phyloP scores from a whole-genome alignment of 2,797 vertebrate species.

The Momotus momota region DNA sequence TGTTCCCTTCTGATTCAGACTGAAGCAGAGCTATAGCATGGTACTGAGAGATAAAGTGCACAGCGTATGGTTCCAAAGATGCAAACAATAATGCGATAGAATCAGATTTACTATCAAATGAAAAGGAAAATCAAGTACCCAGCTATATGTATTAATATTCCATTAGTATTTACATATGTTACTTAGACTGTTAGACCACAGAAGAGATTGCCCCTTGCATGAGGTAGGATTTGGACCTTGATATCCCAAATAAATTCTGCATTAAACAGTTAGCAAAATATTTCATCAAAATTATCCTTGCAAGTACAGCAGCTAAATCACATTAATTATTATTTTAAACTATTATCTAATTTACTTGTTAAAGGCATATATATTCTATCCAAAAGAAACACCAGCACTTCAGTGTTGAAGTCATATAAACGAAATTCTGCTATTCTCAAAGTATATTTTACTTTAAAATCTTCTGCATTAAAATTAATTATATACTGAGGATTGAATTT shows the following conservation, averaged over 20 bases:
- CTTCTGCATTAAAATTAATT: neutral
- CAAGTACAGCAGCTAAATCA: neutral
- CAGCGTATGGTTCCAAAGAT: neutral
- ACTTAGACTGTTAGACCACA: neutral
- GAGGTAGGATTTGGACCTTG: neutral
- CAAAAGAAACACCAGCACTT: neutral
- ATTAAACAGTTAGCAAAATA: neutral
- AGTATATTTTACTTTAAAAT: neutral
- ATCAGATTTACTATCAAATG: neutral
- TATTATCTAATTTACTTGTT: neutral
- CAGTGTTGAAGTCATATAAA: neutral
- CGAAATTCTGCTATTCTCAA: neutral
- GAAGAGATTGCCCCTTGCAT: neutral
- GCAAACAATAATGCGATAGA: neutral
- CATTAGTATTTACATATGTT: neutral
- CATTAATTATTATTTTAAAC: neutral
- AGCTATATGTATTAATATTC: neutral
- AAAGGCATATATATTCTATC: neutral
- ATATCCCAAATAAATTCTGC: neutral
- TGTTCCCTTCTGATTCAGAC: neutral
- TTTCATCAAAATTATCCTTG: neutral
- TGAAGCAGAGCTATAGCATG: neutral
- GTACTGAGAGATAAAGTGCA: neutral
- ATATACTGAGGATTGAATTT: neutral
- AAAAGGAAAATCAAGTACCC: neutral